Conservation (phyloP, 2,113 vertebrate genomes). For the Psilopogon haemacephalus region DNA sequence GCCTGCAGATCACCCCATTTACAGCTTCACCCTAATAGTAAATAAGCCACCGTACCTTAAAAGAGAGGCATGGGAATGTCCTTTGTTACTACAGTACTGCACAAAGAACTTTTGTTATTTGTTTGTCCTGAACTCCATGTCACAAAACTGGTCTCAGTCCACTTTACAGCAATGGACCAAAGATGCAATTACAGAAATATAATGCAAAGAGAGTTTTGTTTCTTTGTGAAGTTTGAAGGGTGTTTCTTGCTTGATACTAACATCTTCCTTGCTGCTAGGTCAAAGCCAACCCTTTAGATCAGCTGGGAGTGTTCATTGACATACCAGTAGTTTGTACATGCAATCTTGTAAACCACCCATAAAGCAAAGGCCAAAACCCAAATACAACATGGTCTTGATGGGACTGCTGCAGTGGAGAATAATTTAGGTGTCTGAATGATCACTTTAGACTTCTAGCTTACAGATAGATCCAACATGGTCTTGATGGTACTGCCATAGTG, state of each 20-base stretch:
- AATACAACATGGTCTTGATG: accelerated
- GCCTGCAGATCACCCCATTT: too few relatives aligned
- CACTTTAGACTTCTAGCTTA: background rate
- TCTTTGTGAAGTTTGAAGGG: background rate
- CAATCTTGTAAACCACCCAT: background rate
- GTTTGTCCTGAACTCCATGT: background rate
- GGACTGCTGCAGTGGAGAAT: background rate
- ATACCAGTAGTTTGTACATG: background rate
- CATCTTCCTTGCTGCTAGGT: background rate
- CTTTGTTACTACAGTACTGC: too few relatives aligned
- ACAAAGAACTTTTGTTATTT: background rate
- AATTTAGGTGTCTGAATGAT: background rate
- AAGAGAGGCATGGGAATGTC: too few relatives aligned
- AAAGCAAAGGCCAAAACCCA: background rate
- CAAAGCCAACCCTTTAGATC: background rate
- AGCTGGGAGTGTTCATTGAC: background rate
- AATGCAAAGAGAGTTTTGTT: background rate
- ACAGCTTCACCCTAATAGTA: too few relatives aligned
- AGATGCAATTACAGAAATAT: background rate
- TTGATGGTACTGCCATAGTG: background rate
- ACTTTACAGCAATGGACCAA: background rate
- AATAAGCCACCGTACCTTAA: too few relatives aligned
- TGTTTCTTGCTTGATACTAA: background rate
- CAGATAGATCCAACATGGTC: accelerated
- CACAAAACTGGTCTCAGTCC: background rate